Evolutionary conservation across 2,113 vertebrate species (phyloP).

Genomic region (Chloroceryle aenea): DNA sequence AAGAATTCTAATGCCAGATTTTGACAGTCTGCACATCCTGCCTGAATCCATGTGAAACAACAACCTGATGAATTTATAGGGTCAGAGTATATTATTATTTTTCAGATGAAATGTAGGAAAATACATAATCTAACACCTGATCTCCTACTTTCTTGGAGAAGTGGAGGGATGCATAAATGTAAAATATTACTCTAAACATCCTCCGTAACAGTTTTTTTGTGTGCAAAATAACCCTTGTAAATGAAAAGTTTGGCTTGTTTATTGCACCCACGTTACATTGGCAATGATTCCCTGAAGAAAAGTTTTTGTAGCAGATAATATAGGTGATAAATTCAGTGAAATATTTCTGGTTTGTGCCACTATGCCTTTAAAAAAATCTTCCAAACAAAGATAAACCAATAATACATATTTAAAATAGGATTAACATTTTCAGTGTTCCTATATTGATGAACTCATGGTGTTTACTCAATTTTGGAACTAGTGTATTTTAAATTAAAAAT

Average conservation of each 20-base stretch:
- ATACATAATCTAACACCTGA: neutral
- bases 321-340: neutral
- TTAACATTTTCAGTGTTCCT: neutral
- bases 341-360: neutral
- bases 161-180: neutral
- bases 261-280: neutral
- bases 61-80: neutral
- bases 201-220: neutral
- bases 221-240: neutral
- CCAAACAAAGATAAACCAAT: neutral
- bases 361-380: neutral
- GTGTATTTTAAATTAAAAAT: neutral
- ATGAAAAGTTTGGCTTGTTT: neutral
- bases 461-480: neutral
- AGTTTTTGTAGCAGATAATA: neutral
- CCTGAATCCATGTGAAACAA: neutral
- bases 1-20: constrained; percentile 1
- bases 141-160: neutral
- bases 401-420: neutral
- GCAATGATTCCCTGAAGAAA: neutral
- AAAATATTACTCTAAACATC: neutral
- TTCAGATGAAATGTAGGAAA: neutral
- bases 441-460: neutral
- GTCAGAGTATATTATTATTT: neutral
- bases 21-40: neutral